phyloP scores from a whole-genome alignment of 1,140 invertebrate species.

The Ditylenchus dipsaci region DNA sequence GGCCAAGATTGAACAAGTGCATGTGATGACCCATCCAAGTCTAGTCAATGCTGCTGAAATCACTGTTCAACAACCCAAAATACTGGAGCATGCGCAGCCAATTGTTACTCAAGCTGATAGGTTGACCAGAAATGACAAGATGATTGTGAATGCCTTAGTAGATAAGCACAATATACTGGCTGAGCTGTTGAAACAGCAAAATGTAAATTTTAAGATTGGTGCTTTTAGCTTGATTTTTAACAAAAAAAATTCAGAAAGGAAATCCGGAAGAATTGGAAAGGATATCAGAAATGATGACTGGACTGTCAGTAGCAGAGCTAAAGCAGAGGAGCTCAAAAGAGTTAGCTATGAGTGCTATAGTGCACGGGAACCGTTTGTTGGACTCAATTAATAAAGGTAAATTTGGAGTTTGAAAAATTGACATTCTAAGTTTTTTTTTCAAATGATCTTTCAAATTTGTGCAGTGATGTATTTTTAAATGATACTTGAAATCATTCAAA shows the following conservation, averaged over 20 bases:
- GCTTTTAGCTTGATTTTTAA: slow-evolving; percentile 1
- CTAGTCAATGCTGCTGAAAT: slow-evolving; percentile 57
- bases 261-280: slow-evolving; percentile 37
- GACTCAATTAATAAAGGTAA: slow-evolving; percentile 51
- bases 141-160: slow-evolving; percentile 49
- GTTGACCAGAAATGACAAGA: slow-evolving; percentile 47
- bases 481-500: not conserved
- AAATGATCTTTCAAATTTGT: not conserved
- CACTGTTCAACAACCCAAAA: slow-evolving; percentile 52
- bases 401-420: slow-evolving; percentile 7
- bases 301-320: slow-evolving; percentile 49
- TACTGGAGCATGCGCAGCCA: slow-evolving; percentile 47
- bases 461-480: slow-evolving; percentile 2
- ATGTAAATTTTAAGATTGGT: slow-evolving; percentile 31
- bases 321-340: slow-evolving; percentile 53
- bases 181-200: slow-evolving; percentile 31
- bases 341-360: slow-evolving; percentile 56
- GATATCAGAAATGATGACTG: slow-evolving; percentile 48
- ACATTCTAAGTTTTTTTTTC: too few species aligned
- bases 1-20: slow-evolving; percentile 40
- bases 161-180: slow-evolving; percentile 53
- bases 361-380: slow-evolving; percentile 54
- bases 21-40: slow-evolving; percentile 54
- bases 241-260: not conserved
- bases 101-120: slow-evolving; percentile 46